Conservation (phyloP, 2,888 invertebrate genomes). For the Mesorhabditis belari region DNA sequence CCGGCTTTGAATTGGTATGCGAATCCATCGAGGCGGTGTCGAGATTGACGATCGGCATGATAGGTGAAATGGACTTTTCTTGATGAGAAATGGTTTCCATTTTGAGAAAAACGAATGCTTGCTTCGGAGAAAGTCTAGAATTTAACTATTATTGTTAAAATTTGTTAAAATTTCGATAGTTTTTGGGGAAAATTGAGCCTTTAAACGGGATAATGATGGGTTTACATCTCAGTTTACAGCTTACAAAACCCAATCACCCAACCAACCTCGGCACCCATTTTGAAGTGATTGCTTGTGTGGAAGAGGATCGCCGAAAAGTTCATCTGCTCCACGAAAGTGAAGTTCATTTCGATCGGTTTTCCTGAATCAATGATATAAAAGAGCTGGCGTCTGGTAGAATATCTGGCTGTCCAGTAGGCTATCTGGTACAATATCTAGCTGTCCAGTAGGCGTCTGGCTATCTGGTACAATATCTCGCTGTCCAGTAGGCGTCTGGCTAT, state of each 20-base stretch:
- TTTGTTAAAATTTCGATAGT: not conserved
- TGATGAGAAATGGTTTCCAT: conserved; percentile 25
- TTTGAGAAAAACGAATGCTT: conserved; percentile 16
- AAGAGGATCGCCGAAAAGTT: conserved; percentile 78
- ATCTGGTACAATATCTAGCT: too few species aligned
- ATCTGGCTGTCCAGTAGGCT: too few species aligned
- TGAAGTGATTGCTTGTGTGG: conserved; percentile 69
- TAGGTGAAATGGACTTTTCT: conserved; percentile 28
- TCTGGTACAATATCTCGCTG: too few species aligned
- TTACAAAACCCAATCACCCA: too few species aligned
- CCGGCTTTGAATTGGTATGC: conserved; percentile 73
- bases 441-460: too few species aligned
- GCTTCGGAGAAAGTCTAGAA: conserved; percentile 19
- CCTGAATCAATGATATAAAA: too few species aligned
- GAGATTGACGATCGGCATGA: conserved; percentile 20
- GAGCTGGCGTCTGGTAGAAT: too few species aligned
- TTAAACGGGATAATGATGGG: not conserved
- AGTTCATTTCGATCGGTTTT: conserved; percentile 51
- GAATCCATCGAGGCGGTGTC: conserved; percentile 76
- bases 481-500: too few species aligned
- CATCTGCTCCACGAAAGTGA: conserved; percentile 77
- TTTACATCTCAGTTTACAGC: too few species aligned
- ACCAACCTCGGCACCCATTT: conserved; percentile 15
- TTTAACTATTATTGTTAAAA: not conserved
- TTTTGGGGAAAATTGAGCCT: not conserved